Base-by-base conservation (phyloP, 2,888 invertebrate species). In the Scaptomyza parva region DNA sequence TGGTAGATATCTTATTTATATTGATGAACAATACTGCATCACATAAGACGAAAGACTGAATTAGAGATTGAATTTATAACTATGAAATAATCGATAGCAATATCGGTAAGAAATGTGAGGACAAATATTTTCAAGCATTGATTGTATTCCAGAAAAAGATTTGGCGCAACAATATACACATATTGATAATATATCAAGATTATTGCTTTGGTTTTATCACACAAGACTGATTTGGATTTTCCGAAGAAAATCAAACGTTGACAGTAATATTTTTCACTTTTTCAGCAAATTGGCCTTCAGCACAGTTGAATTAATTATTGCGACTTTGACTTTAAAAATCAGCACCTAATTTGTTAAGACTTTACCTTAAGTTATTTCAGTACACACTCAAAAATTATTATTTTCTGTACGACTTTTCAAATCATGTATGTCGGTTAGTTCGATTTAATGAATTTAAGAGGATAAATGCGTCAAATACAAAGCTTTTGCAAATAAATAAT, bases 1-100 rank as follows among this genome's bases (percentile, higher is more conserved):
- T 47, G 33, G 28, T 37, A 51, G 20, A 39, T 24, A 3, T 45
- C 26, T 28, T 41, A 22, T 18, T 14, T 24, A 20, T 37, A 14
- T 20, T 61, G 14, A 28, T 50, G 17, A 44, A 5, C 40, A 54
- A 54, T 17, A 11, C 33, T 22, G 14, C n/a, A 17, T 11, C 14
- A 35, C 4, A 12, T 11, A 35, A 11, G 6, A 22, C 11, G 14
- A 48, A 20, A 3, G 11, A 20, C 33, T 33, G 33, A 45, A 17
- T 6, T 22, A 44, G 45, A 47, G 18, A 20, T 18, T 28, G 9
- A 18, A 9, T 4, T n/a, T 2, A 18, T 18, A 18, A 30, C 35
- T 7, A 37, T 4, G 14, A 35, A 22, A 1, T 14, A 35, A 48
- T 35, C 35, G 35, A 48, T 48, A 48, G 6, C 9, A 47, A n/a